phyloP scores from a whole-genome alignment of 2,113 vertebrate species.

The Speoplatyrhinus poulsoni region DNA sequence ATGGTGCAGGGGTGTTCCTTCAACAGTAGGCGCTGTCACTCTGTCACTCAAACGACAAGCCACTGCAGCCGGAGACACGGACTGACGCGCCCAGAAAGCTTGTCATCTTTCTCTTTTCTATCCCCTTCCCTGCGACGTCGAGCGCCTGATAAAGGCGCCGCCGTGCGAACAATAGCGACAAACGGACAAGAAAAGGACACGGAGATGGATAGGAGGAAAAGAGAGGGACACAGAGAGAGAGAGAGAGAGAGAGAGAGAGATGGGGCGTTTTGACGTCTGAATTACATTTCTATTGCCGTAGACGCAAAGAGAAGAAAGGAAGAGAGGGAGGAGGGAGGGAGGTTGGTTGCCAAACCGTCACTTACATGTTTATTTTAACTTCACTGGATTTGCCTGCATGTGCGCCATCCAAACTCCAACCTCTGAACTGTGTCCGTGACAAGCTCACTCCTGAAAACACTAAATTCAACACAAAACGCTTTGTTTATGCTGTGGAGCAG shows the following conservation, averaged over 20 bases:
- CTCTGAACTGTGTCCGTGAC: constrained; percentile 48
- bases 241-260: constrained; percentile 62
- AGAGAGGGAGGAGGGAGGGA: constrained; percentile 58
- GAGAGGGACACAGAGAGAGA: constrained; percentile 44
- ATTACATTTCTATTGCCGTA: constrained; percentile 80
- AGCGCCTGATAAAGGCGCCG: constrained; percentile 82
- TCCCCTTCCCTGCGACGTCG: constrained; percentile 75
- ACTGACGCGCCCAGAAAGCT: constrained; percentile 77
- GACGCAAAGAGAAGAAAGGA: constrained; percentile 65
- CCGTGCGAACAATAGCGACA: constrained; percentile 77
- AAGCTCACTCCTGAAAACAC: constrained; percentile 35
- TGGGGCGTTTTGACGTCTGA: constrained; percentile 81
- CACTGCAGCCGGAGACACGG: constrained; percentile 73
- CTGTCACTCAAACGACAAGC: constrained; percentile 74
- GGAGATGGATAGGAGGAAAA: constrained; percentile 66
- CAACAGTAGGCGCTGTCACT: constrained; percentile 79
- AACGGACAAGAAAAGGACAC: constrained; percentile 71
- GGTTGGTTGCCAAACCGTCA: constrained; percentile 72
- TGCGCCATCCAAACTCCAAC: constrained; percentile 62
- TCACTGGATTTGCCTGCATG: constrained; percentile 68
- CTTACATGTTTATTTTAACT: constrained; percentile 83
- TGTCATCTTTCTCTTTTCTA: constrained; percentile 80
- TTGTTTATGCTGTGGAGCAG: too few relatives aligned
- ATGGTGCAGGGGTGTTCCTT: constrained; percentile 74
- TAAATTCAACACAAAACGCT: constrained; percentile 11